Base-by-base conservation (phyloP, 2,797 vertebrate genomes). In the Chelidonichthys spinosus region DNA sequence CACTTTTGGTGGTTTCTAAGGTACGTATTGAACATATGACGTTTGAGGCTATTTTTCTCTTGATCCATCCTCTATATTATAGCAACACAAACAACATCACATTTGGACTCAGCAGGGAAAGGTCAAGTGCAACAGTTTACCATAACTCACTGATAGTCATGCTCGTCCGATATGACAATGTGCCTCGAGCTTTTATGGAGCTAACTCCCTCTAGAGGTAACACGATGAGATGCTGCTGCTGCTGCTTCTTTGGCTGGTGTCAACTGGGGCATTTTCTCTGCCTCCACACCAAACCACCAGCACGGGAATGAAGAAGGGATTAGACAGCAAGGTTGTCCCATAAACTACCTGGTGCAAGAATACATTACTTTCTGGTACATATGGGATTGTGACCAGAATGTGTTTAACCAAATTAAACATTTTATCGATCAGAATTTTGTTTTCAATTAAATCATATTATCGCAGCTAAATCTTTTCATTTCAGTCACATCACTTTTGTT, bases 181-280 rank as follows among this genome's bases (percentile, higher is more conserved):
- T 63, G 63, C 72, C 53, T 76, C 42, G 73, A 74, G 89, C 90
- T 92, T 86, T 90, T 60, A 85, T 91, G 92, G 85, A 88, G 25
- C 80, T 90, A 87, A 85, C 91, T 79, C 92, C 92, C 92, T 91
- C 92, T 93, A 92, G 90, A 90, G 92, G 92, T 71, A 8, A 83
- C 56, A 63, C 25, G 32, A 69, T 4, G 85, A 86, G 49, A 75
- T 80, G 82, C 78, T 80, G 55, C 75, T 78, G 55, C 75, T 78
- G 50, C 65, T 42, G 60, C n/a, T 53, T 49, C 49, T 66, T 6
- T 46, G 42, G 17, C 43, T 52, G 60, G n/a, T 60, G 40, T 7
- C 4, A 60, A 33, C 39, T 37, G 55, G 14, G 25, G 59, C 7
- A 46, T 47, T 49, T 56, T 44, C 37, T 72, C 54, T 25, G 25